Conservation (phyloP, 2,797 vertebrate genomes). For the Mergus octosetaceus region DNA sequence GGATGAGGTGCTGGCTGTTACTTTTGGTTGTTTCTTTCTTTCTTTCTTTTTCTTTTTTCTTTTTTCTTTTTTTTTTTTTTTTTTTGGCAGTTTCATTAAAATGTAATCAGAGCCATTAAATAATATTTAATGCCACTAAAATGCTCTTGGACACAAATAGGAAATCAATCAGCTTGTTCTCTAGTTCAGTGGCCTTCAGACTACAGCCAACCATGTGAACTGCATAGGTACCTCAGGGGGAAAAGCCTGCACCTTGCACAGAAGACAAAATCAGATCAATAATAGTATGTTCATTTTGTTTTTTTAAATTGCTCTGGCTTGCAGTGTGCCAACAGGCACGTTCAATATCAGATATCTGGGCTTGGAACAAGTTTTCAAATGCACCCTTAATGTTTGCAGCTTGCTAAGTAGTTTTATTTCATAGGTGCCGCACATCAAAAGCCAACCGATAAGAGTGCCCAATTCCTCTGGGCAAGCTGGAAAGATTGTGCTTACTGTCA, state of each 20-base stretch:
- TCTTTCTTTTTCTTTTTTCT: not conserved
- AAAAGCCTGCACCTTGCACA: constrained; percentile 41
- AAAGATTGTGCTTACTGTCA: not conserved
- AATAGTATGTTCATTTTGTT: not conserved
- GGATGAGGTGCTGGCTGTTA: not conserved
- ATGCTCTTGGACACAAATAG: constrained; percentile 42
- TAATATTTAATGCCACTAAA: constrained; percentile 60
- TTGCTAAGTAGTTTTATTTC: not conserved
- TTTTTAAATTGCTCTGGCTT: constrained; percentile 51
- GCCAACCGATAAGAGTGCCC: not conserved
- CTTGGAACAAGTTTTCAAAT: constrained; percentile 41
- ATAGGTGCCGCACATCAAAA: constrained; percentile 12
- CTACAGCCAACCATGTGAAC: not conserved
- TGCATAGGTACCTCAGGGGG: not conserved
- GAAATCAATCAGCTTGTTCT: constrained; percentile 70
- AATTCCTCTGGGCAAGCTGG: not conserved
- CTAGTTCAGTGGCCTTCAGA: constrained; percentile 35
- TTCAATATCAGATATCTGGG: not conserved
- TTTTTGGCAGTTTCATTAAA: constrained; percentile 62
- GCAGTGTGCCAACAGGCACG: not conserved
- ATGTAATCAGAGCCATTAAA: constrained; percentile 57
- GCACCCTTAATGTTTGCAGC: not conserved
- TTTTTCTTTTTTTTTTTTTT: constrained; percentile 35
- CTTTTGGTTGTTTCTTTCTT: constrained; percentile 16
- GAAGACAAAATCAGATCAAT: constrained; percentile 61